Evolutionary conservation across 2,797 vertebrate genomes (phyloP).

Genomic region (Pempheris klunzingeri): DNA sequence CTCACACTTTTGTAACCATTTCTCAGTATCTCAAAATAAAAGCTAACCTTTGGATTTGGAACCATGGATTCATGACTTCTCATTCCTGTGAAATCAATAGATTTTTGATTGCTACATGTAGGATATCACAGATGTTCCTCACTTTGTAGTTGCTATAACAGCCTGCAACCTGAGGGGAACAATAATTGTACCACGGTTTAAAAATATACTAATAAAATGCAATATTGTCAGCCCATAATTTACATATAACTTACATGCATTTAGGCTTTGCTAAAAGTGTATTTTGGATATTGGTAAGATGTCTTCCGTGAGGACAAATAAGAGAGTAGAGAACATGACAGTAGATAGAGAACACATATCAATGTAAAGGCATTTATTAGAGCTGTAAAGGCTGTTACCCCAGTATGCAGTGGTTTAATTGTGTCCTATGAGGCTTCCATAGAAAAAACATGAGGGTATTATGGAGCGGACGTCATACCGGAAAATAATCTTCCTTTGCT

Average conservation of each 20-base stretch:
- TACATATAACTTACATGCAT: background rate
- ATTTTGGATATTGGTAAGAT: background rate
- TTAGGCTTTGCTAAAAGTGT: background rate
- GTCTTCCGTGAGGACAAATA: background rate
- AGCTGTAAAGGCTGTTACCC: background rate
- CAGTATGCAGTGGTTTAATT: background rate
- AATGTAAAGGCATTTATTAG: background rate
- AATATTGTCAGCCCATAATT: background rate
- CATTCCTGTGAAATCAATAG: conserved; percentile 5
- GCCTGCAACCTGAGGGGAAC: background rate
- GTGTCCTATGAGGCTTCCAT: too few species aligned
- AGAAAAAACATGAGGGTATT: too few species aligned
- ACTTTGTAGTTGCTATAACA: background rate
- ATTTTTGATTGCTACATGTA: background rate
- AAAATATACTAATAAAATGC: background rate
- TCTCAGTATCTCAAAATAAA: conserved; percentile 71
- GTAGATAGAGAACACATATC: background rate
- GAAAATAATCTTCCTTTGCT: background rate
- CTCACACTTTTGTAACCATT: conserved; percentile 51
- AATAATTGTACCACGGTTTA: background rate
- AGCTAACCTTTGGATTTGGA: conserved; percentile 24
- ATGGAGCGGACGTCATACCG: background rate
- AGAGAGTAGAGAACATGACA: too few species aligned
- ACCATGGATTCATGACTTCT: conserved; percentile 26
- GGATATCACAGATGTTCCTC: background rate